These are phyloP conservation scores for Spizaetus ornatus DNA, from an alignment of 2,113 vertebrate species.

Conservation along the genomic window DNA sequence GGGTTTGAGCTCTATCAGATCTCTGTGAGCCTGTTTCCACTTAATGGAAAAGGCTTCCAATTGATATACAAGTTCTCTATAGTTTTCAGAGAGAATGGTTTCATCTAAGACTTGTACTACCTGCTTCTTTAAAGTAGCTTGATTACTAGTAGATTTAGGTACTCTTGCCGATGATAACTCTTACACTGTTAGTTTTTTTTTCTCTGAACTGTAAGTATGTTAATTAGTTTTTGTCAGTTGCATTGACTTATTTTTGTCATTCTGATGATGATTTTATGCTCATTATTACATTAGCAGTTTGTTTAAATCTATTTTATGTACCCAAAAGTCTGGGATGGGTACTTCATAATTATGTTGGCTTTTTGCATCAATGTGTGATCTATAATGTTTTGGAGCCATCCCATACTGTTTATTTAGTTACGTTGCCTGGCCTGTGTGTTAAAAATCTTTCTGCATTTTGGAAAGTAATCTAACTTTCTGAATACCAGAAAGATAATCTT, in stretches of 20 bases:
- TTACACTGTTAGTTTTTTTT: neutral
- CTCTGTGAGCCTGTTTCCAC: neutral
- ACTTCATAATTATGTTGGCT: conserved; percentile 5
- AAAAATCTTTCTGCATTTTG: conserved; percentile 17
- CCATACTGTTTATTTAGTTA: conserved; percentile 39
- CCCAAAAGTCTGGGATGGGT: neutral
- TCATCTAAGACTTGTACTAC: neutral
- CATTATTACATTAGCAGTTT: neutral
- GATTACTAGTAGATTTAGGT: neutral
- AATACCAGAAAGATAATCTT: conserved; percentile 18
- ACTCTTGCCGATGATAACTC: neutral
- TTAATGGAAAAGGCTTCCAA: neutral
- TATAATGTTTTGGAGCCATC: conserved; percentile 18
- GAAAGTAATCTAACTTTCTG: conserved; percentile 23
- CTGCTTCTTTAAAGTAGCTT: neutral
- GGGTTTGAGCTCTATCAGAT: neutral
- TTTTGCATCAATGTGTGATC: conserved; percentile 1
- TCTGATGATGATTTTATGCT: neutral
- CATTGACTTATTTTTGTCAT: neutral
- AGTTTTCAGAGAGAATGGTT: neutral
- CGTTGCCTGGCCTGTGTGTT: neutral
- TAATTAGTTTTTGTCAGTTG: neutral
- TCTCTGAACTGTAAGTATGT: neutral
- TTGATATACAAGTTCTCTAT: neutral
- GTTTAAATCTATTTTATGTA: neutral